Percentiles rank a stretch among this genome's conserved stretches.
phyloP scores from a whole-genome alignment of 2,888 invertebrate species.

The Epinotia demarniana region DNA sequence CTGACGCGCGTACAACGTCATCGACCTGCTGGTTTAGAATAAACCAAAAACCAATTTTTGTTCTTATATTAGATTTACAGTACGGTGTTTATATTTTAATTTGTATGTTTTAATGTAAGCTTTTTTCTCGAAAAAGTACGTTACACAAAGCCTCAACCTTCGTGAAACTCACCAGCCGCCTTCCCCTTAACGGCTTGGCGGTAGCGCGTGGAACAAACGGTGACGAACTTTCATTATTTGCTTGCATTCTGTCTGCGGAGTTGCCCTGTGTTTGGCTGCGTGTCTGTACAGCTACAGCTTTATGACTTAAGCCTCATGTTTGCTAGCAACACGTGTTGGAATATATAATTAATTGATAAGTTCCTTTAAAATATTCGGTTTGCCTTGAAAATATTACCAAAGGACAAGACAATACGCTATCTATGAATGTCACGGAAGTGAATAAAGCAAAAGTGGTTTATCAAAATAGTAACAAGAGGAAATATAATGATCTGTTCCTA shows the following conservation, averaged over 20 bases:
- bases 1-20: no score
- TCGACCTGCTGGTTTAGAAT: no score
- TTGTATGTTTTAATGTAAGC: no score
- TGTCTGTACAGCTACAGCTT: constrained; percentile 9
- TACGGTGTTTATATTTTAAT: no score
- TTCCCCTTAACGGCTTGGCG: constrained; percentile 53
- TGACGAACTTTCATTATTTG: constrained; percentile 68
- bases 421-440: not conserved
- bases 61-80: no score
- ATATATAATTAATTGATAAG: not conserved
- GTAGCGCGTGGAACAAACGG: constrained; percentile 58
- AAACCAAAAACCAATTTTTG: no score
- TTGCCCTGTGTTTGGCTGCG: constrained; percentile 50
- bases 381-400: not conserved
- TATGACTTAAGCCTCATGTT: constrained; percentile 26
- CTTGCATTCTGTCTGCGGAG: constrained; percentile 62
- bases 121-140: no score
- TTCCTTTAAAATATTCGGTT: not conserved
- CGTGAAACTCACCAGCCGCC: not conserved
- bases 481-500: no score
- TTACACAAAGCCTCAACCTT: no score
- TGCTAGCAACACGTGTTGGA: not conserved
- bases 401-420: not conserved
- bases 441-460: not conserved
- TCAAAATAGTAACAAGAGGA: no score